phyloP scores from a whole-genome alignment of 1,140 invertebrate species.

The Sesamia nonagrioides region DNA sequence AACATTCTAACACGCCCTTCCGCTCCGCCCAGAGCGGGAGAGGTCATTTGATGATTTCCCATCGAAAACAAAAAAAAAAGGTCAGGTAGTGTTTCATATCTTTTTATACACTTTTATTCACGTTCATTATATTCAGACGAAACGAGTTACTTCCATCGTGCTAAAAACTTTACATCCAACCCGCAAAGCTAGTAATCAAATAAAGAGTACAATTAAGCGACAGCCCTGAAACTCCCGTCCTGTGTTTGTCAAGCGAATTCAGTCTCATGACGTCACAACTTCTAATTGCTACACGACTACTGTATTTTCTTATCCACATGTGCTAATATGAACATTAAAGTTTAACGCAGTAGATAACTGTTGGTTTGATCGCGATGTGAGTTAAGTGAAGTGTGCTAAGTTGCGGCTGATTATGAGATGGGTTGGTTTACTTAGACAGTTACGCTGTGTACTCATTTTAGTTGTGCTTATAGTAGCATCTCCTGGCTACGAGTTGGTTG shows the following conservation, averaged over 20 bases:
- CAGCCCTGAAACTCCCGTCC: constrained; percentile 17
- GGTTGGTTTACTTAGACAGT: not conserved
- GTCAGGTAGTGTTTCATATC: no score
- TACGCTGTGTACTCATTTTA: no score
- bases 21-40: no score
- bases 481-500: no score
- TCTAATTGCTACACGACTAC: constrained; percentile 30
- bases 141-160: not conserved
- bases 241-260: constrained; percentile 33
- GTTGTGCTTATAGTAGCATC: no score
- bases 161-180: not conserved
- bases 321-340: constrained; percentile 16
- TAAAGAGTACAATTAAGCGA: not conserved
- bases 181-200: not conserved
- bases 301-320: constrained; percentile 14
- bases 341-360: constrained; percentile 7
- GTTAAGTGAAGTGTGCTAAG: not conserved
- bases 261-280: constrained; percentile 36
- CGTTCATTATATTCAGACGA: no score
- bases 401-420: not conserved
- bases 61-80: no score
- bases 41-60: no score
- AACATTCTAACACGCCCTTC: no score
- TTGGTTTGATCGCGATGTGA: not conserved
- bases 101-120: no score